Percentiles rank a stretch among this genome's conserved stretches.
phyloP scores from a whole-genome alignment of 2,888 invertebrate species.

The Sisyra nigra region DNA sequence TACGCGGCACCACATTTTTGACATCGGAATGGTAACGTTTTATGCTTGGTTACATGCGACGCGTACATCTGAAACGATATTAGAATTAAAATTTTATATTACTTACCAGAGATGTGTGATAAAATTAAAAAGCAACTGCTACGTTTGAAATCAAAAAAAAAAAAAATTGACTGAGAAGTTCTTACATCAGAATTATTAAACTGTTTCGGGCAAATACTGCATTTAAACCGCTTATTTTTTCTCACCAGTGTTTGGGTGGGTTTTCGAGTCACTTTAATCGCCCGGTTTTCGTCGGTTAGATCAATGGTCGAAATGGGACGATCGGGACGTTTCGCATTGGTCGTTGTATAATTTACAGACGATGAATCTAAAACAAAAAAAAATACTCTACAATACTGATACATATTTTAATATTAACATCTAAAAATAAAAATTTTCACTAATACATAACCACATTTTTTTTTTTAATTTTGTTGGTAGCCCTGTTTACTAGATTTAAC shows the following conservation, averaged over 20 bases:
- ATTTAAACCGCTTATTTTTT: slow-evolving; percentile 2
- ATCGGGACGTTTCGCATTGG: slow-evolving; percentile 26
- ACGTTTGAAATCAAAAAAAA: slow-evolving; percentile 33
- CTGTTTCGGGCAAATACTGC: slow-evolving; percentile 3
- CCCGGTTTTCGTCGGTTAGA: slow-evolving; percentile 2
- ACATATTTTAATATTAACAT: slow-evolving; percentile 10
- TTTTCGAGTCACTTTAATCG: not conserved
- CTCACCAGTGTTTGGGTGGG: not conserved
- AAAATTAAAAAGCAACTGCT: too few relatives aligned
- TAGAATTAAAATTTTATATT: slow-evolving; percentile 13
- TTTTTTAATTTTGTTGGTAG: too few relatives aligned
- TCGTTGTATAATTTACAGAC: slow-evolving; percentile 11
- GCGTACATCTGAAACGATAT: slow-evolving; percentile 20
- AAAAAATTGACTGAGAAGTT: not conserved
- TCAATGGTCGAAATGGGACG: slow-evolving; percentile 23
- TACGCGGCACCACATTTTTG: slow-evolving; percentile 58
- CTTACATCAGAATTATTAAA: slow-evolving; percentile 5
- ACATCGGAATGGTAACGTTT: slow-evolving; percentile 36
- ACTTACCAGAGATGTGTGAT: too few relatives aligned
- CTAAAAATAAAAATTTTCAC: slow-evolving; percentile 1
- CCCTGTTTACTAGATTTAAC: too few relatives aligned
- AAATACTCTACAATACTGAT: not conserved
- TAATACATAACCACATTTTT: too few relatives aligned
- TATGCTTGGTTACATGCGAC: slow-evolving; percentile 29
- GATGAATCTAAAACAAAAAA: slow-evolving; percentile 5